Percentiles rank a stretch among this genome's conserved stretches.
Evolutionary conservation across 1,140 invertebrate species (phyloP).

Genomic region (Drosophila lini): DNA sequence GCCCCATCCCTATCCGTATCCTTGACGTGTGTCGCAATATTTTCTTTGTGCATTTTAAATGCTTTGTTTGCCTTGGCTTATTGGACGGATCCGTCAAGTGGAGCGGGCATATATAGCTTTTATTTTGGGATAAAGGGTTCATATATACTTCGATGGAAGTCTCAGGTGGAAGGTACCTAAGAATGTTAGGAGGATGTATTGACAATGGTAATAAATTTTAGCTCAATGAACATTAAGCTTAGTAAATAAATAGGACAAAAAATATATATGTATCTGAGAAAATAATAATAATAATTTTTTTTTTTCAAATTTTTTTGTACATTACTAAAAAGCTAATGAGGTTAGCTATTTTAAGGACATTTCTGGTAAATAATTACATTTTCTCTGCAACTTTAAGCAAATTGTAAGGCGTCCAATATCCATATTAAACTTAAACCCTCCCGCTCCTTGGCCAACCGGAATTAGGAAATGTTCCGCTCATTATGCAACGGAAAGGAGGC

Average conservation of each 20-base stretch:
- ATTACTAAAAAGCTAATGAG: no score
- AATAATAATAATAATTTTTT: no score
- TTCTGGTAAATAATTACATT: no score
- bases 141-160: background rate
- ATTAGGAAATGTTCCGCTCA: slow-evolving; percentile 54
- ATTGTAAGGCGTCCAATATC: background rate
- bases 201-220: background rate
- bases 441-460: slow-evolving; percentile 7
- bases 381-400: background rate
- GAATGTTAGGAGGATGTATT: no score
- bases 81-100: slow-evolving; percentile 51
- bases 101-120: background rate
- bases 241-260: background rate
- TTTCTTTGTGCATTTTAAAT: slow-evolving; percentile 77
- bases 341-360: background rate
- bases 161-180: background rate
- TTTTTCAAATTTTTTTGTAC: no score
- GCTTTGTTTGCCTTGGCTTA: slow-evolving; percentile 60
- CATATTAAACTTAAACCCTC: background rate
- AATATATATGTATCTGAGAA: no score
- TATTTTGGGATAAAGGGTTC: slow-evolving; percentile 16
- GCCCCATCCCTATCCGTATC: slow-evolving; percentile 28
- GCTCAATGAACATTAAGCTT: background rate
- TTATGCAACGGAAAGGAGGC: slow-evolving; percentile 27
- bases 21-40: slow-evolving; percentile 66